phyloP scores from a whole-genome alignment of 2,797 vertebrate genomes.

The Synanceia verrucosa region DNA sequence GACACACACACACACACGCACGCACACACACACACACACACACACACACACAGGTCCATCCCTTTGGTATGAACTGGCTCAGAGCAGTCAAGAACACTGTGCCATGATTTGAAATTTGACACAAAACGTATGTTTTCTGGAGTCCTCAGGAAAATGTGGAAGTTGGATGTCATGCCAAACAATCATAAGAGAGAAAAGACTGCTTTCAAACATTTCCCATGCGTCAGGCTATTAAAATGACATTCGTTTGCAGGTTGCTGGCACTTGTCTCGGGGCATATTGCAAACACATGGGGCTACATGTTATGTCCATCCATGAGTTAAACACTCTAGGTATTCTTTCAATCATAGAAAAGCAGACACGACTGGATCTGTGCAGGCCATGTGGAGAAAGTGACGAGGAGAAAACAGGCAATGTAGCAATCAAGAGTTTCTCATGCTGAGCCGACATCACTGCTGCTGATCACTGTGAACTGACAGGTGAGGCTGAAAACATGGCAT shows the following conservation, averaged over 20 bases:
- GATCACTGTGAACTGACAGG: slow-evolving; percentile 43
- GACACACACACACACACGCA: slow-evolving; percentile 11
- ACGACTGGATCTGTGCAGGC: slow-evolving; percentile 54
- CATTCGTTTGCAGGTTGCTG: slow-evolving; percentile 80
- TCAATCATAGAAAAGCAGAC: slow-evolving; percentile 62
- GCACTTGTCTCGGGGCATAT: slow-evolving; percentile 79
- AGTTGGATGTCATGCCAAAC: slow-evolving; percentile 77
- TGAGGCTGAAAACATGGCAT: slow-evolving; percentile 8
- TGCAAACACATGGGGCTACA: slow-evolving; percentile 82
- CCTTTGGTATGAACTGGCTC: slow-evolving; percentile 37
- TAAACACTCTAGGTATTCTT: slow-evolving; percentile 78
- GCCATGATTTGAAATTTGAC: slow-evolving; percentile 75
- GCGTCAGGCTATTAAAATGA: slow-evolving; percentile 81
- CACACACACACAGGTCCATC: slow-evolving; percentile 32
- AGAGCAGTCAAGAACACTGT: slow-evolving; percentile 49
- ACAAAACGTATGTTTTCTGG: slow-evolving; percentile 78
- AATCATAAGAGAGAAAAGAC: slow-evolving; percentile 75
- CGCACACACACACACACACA: slow-evolving; percentile 10
- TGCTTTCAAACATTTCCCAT: slow-evolving; percentile 80
- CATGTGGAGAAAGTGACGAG: slow-evolving; percentile 66
- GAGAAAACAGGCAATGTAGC: slow-evolving; percentile 35
- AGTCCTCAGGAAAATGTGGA: slow-evolving; percentile 70
- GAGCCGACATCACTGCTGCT: slow-evolving; percentile 43
- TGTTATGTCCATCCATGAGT: slow-evolving; percentile 75
- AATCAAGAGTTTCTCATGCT: slow-evolving; percentile 56